Evolutionary conservation across 2,797 vertebrate genomes (phyloP), one percentile per base, ranked within the genome.

Genomic region (Enteromius unitaeniatus): DNA sequence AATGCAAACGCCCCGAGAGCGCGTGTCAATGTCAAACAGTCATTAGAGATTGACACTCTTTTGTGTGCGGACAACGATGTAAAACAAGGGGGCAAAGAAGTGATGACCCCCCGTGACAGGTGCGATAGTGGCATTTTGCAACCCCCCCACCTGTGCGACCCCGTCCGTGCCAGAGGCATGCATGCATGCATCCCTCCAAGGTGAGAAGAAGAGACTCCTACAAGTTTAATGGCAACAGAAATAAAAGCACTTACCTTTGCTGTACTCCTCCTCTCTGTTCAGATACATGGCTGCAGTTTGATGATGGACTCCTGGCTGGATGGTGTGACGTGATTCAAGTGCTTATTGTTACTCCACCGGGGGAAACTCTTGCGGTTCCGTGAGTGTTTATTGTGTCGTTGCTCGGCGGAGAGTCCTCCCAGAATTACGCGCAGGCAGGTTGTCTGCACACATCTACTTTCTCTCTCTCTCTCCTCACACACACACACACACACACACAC

Each of bases 231-330:
- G 82, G 60, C 81, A 82, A 89, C 81, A 90, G 87, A 85, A 85
- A 49, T 76, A 79, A 55, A 86, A 84, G 85, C 87, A 17, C 88
- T 91, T 92, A 96, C 95, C 95, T 96, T 94, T 95, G 93, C 92
- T 92, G 73, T 88, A 92, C 91, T 93, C 93, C 91, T 95, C 95
- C 87, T 95, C 94, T 90, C 94, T 92, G 93, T 95, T 96, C 88
- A 96, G 92, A 95, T 96, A 95, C 95, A 96, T 96, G 95, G 92
- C 93, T 94, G 90, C 67, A 77, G 68, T 78, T n/a, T 58, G 64
- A 83, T 40, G 87, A 73, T 82, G 88, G 70, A 72, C 87, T 83
- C 86, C 77, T 83, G 86, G 74, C 23, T 74, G 42, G 76, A 76
- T 73, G 40, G 15, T 76, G 62, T 69, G 65, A 49, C 60, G 85